Conservation (phyloP, 2,113 vertebrate genomes). For the Heteronetta atricapilla region DNA sequence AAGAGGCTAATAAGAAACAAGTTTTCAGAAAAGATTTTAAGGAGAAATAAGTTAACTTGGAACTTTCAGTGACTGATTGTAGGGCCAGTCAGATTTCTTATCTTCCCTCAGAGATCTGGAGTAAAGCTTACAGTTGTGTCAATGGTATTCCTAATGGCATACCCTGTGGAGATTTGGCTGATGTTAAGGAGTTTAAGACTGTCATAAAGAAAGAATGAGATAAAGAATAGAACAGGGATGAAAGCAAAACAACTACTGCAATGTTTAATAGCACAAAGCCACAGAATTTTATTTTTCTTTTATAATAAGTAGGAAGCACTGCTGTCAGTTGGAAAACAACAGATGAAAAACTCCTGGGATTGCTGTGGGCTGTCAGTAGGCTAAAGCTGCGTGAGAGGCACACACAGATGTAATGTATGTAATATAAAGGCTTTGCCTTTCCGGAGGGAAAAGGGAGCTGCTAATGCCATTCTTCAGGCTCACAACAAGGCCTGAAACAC, state of each 20-base stretch:
- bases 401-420: not conserved
- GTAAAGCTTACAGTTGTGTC: not conserved
- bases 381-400: not conserved
- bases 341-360: not conserved
- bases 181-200: not conserved
- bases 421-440: not conserved
- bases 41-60: not conserved
- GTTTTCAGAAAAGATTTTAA: not conserved
- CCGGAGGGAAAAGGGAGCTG: not conserved
- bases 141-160: not conserved
- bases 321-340: not conserved
- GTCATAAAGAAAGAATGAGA: not conserved
- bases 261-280: not conserved
- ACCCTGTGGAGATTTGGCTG: not conserved
- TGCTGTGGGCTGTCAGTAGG: not conserved
- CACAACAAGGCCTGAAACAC: constrained; percentile 25
- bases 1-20: not conserved
- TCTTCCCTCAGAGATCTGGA: not conserved
- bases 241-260: not conserved
- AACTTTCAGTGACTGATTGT: fast-evolving
- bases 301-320: not conserved
- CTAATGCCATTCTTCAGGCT: not conserved
- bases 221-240: not conserved
- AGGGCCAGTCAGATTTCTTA: not conserved
- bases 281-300: not conserved